These are phyloP conservation scores for Sphinx pinastri DNA, from an alignment of 2,888 invertebrate species.

Conservation along the genomic window DNA sequence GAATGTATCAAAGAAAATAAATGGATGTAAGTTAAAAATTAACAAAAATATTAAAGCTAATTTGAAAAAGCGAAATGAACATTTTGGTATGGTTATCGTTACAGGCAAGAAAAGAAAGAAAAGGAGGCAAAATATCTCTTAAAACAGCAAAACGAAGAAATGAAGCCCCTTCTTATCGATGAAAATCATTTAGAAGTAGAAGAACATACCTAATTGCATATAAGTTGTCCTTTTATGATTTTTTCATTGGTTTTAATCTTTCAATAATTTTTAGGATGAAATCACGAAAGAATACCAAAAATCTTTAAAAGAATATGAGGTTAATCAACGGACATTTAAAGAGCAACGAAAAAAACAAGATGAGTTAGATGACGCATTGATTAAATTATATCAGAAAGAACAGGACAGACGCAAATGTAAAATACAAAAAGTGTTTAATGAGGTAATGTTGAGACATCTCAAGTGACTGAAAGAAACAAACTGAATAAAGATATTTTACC, in stretches of 20 bases:
- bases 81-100: background rate
- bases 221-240: background rate
- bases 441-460: constrained; percentile 39
- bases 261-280: background rate
- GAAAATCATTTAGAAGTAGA: background rate
- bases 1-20: constrained; percentile 52
- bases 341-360: background rate
- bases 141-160: constrained; percentile 37
- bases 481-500: too few relatives aligned
- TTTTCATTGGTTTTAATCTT: background rate
- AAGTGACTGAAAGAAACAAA: too few relatives aligned
- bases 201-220: background rate
- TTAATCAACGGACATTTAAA: background rate
- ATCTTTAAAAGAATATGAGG: constrained; percentile 1
- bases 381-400: constrained; percentile 41
- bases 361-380: background rate
- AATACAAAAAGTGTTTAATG: constrained; percentile 42
- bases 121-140: constrained; percentile 37
- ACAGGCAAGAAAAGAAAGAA: constrained; percentile 36
- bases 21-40: constrained; percentile 48
- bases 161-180: background rate
- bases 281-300: background rate
- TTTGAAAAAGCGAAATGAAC: background rate
- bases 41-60: background rate
- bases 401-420: constrained; percentile 47